Evolutionary conservation across 2,113 vertebrate species (phyloP), one percentile per base, ranked within the genome.

Genomic region (Perca fluviatilis): DNA sequence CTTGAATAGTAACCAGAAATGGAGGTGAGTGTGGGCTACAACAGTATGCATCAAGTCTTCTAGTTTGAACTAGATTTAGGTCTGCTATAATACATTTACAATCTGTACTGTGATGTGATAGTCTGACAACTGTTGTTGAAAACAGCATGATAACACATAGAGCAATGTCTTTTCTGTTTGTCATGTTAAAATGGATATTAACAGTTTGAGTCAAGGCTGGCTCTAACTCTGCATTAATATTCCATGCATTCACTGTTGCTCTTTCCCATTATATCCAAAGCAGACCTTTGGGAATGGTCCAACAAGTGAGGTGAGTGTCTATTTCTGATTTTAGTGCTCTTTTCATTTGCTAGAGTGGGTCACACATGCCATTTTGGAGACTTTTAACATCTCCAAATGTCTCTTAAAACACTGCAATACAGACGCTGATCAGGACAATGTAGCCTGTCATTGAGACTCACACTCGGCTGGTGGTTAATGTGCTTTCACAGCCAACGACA

Each of bases 221-320:
- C 50, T 80, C 58, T 58, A 70, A 50, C 47, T 72, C 75, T 19
- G 19, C 86, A 92, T 92, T 86, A 92, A 83, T 87, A 93, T 93
- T 93, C 85, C 43, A 84, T 81, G 65, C 86, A 79, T 87, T 79
- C 74, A 14, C 73, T 66, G 40, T 82, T 84, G 67, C 83, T 83
- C 81, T 86, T 81, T 89, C 76, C 77, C 86, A 86, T 93, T 93
- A 87, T 85, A 91, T 72, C 84, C 56, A 82, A 89, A 92, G 75
- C 62, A 74, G 85, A 50, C 82, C 78, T 89, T 78, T 88, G 91
- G 86, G 89, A 90, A 63, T 68, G 23, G 14, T 89, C 74, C 85
- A 87, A 65, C 71, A 77, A 83, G 88, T 74, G 75, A 78, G 75
- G 73, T 75, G 72, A 89, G 87, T 30, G 77, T 92, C 88, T 88